Evolutionary conservation across 2,797 vertebrate species (phyloP), one percentile per base, ranked within the genome.

Genomic region (Cyprinella venusta): DNA sequence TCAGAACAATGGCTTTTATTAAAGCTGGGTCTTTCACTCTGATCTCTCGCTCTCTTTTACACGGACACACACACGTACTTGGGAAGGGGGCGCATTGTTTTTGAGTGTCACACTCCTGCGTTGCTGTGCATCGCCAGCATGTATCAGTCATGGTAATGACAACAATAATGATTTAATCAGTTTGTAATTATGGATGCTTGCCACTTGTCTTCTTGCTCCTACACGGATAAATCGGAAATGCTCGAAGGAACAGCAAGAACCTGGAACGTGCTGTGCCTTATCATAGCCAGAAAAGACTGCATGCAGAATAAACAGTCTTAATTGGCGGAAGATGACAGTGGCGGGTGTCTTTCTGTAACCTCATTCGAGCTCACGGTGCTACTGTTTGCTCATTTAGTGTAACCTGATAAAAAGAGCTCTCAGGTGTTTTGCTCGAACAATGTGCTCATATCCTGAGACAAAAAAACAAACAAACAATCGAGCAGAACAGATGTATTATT

Each of bases 151-250:
- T 71, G 50, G 78, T 86, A 88, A 84, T 91, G 88, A 91, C 87
- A 83, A 82, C 85, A 87, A 88, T 88, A 89, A 92, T 91, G 90
- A 93, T 85, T 86, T 89, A 91, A 93, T 93, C 90, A 91, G 90
- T 91, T 90, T 85, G 86, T 89, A 92, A 92, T 94, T 91, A 92
- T 84, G 88, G 64, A 88, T 87, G 80, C 77, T 90, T 89, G 91
- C 89, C 88, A 89, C 90, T 91, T 63, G 84, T 92, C 91, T 88
- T 87, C 93, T 92, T 92, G 92, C 92, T 93, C 91, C 84, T 91
- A 90, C 91, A 88, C 70, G 88, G 91, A 91, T 92, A 90, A 91
- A 90, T 88, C 84, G 64, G 86, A 89, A 88, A 92, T 75, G 85
- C 83, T 86, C 63, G 86, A 85, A 77, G 77, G 85, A 86, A 69